Evolutionary conservation across 2,797 vertebrate genomes (phyloP).

Genomic region (Crenuchus spilurus): DNA sequence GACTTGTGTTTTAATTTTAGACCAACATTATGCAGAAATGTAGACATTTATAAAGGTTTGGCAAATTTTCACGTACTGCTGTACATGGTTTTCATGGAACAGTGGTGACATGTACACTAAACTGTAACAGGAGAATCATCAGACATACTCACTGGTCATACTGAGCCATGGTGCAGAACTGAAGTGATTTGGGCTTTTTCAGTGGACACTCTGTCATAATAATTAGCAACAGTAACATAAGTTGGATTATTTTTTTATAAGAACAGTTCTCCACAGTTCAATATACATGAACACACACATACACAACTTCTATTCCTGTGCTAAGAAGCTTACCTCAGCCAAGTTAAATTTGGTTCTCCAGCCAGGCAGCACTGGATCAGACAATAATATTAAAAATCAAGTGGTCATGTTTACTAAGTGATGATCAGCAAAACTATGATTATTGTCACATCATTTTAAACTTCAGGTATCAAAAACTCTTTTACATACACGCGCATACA

Average conservation of each 20-base stretch:
- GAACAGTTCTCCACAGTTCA: neutral
- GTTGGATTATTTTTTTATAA: neutral
- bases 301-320: slow-evolving; percentile 4
- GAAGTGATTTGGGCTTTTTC: slow-evolving; percentile 7
- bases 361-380: neutral
- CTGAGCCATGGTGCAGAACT: slow-evolving; percentile 71
- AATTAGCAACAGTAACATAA: neutral
- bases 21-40: no score
- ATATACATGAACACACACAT: neutral
- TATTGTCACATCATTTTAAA: neutral
- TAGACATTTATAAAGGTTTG: no score
- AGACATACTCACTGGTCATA: slow-evolving; percentile 76
- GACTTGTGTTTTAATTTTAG: no score
- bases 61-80: no score
- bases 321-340: slow-evolving; percentile 5
- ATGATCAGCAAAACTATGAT: no score
- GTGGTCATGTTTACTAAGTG: neutral
- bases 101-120: no score
- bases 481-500: neutral
- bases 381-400: neutral
- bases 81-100: no score
- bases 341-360: slow-evolving; percentile 20
- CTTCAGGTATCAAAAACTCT: neutral
- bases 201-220: slow-evolving; percentile 41
- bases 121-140: neutral